phyloP scores from a whole-genome alignment of 1,140 invertebrate genomes.

The Drosophila nigromelanica region DNA sequence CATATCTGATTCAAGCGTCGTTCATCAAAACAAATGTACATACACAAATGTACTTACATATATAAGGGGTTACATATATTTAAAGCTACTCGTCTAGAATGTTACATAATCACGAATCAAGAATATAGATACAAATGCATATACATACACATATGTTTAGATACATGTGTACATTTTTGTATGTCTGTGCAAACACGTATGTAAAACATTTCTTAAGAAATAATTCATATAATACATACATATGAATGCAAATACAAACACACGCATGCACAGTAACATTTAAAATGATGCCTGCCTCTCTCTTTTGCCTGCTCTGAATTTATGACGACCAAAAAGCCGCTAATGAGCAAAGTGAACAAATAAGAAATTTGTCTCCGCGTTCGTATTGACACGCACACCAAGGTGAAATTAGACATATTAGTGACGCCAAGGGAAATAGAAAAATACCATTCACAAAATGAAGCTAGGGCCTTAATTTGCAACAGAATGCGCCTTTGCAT shows the following conservation, averaged over 20 bases:
- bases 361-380: slow-evolving; percentile 20
- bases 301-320: neutral
- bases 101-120: slow-evolving; percentile 10
- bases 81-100: neutral
- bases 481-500: slow-evolving; percentile 17
- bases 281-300: neutral
- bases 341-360: slow-evolving; percentile 58
- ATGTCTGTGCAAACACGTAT: slow-evolving; percentile 20
- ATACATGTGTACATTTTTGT: neutral
- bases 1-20: neutral
- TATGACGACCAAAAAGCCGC: slow-evolving; percentile 70
- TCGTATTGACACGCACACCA: slow-evolving; percentile 29
- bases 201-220: slow-evolving; percentile 37
- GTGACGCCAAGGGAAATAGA: slow-evolving; percentile 17
- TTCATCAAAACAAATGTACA: slow-evolving; percentile 6
- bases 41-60: neutral
- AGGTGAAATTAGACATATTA: slow-evolving; percentile 27
- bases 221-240: slow-evolving; percentile 21
- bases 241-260: slow-evolving; percentile 5
- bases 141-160: neutral
- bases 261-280: slow-evolving; percentile 3
- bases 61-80: neutral
- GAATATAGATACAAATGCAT: slow-evolving; percentile 8
- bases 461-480: slow-evolving; percentile 5
- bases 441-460: slow-evolving; percentile 45